These are phyloP conservation scores for Schizopygopsis pylzovi DNA, from an alignment of 2,797 vertebrate species.

Conservation along the genomic window DNA sequence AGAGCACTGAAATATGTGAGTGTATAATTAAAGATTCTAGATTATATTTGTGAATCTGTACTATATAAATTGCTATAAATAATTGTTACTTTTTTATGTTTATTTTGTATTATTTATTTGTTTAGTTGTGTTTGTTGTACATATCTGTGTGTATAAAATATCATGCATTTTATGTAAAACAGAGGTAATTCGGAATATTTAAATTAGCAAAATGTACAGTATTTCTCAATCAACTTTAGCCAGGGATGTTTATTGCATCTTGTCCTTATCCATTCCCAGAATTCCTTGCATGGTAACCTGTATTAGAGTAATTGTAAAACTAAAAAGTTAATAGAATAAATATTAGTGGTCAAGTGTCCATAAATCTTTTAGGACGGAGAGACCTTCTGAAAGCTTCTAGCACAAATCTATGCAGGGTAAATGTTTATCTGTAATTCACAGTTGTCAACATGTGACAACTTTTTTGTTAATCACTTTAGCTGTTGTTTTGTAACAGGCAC, in stretches of 20 bases:
- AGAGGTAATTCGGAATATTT: background rate
- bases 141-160: background rate
- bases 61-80: background rate
- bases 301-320: background rate
- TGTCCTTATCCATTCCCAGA: background rate
- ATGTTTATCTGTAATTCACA: background rate
- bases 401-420: slow-evolving; percentile 35
- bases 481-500: background rate
- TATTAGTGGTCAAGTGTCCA: background rate
- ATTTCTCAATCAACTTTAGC: background rate
- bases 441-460: background rate
- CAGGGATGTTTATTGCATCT: background rate
- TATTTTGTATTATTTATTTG: background rate
- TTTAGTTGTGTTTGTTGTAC: background rate
- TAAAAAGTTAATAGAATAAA: background rate
- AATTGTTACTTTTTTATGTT: too few relatives aligned
- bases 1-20: background rate
- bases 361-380: background rate
- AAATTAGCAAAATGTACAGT: background rate
- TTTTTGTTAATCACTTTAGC: background rate
- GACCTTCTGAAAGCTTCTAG: background rate
- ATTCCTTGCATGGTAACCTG: background rate
- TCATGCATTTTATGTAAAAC: background rate
- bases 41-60: background rate
- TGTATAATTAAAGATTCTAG: background rate